These are phyloP conservation scores for Glaucidium brasilianum DNA, from an alignment of 2,113 vertebrate genomes.

Conservation along the genomic window DNA sequence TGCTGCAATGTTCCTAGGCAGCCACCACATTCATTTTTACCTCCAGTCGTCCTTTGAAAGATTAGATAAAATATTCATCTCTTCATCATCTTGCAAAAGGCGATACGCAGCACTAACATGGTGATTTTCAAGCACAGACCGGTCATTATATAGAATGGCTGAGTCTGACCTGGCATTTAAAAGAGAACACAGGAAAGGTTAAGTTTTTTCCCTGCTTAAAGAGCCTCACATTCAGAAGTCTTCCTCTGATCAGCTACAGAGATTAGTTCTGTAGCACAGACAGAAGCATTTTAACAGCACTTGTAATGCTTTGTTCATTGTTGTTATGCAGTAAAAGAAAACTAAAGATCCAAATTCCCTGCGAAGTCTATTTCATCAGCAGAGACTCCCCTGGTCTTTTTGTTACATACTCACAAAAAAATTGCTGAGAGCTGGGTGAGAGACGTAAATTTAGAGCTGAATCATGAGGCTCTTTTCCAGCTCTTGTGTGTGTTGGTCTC, in stretches of 20 bases:
- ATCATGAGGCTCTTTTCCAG: not conserved
- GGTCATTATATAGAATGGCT: conserved; percentile 93
- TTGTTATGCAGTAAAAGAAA: not conserved
- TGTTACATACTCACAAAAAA: not conserved
- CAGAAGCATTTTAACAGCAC: not conserved
- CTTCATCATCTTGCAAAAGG: conserved; percentile 89
- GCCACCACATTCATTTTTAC: conserved; percentile 64
- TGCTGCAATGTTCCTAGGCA: not conserved
- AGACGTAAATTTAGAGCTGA: not conserved
- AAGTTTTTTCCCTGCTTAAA: not conserved
- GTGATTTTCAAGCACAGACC: conserved; percentile 92
- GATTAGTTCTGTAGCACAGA: not conserved
- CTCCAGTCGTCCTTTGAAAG: conserved; percentile 97
- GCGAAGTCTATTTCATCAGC: not conserved
- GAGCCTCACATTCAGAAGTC: not conserved
- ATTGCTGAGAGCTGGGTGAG: not conserved
- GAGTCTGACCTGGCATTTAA: conserved; percentile 83
- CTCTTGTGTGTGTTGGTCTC: not conserved
- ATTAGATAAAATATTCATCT: conserved; percentile 93
- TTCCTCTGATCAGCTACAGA: not conserved
- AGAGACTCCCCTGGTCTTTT: not conserved
- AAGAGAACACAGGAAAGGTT: conserved; percentile 5
- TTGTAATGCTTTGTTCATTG: not conserved
- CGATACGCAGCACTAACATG: conserved; percentile 91
- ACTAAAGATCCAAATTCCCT: not conserved